Evolutionary conservation across 2,797 vertebrate genomes (phyloP).

Genomic region (Micropoecilia bifurca): DNA sequence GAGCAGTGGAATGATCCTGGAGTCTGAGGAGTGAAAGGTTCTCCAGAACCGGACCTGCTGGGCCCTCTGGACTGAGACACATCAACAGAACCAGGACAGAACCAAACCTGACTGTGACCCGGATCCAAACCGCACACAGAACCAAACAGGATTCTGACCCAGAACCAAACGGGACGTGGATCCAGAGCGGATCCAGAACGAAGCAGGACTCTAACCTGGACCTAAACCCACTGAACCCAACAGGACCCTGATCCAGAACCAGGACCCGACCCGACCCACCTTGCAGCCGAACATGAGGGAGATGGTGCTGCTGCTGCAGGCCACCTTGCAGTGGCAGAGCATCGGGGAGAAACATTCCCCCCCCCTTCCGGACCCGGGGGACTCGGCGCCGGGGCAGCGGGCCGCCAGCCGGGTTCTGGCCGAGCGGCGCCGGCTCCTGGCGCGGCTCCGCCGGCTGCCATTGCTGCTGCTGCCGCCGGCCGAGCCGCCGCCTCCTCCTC

Average conservation of each 20-base stretch:
- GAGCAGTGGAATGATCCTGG: too few species aligned
- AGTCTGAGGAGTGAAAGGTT: not conserved
- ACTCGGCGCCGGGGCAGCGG: slow-evolving; percentile 80
- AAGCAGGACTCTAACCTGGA: too few species aligned
- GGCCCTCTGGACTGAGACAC: too few species aligned
- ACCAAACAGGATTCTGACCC: too few species aligned
- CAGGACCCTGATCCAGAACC: too few species aligned
- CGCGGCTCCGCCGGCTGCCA: slow-evolving; percentile 45
- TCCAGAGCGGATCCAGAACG: too few species aligned
- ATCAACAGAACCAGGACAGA: too few species aligned
- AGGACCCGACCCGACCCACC: slow-evolving; percentile 77
- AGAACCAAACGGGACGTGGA: too few species aligned
- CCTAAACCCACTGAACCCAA: too few species aligned
- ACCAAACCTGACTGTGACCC: too few species aligned
- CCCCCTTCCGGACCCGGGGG: slow-evolving; percentile 85
- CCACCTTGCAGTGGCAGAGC: slow-evolving; percentile 91
- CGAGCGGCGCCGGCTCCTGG: slow-evolving; percentile 72
- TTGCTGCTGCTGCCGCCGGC: slow-evolving; percentile 51
- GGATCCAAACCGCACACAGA: too few species aligned
- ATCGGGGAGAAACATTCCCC: slow-evolving; percentile 89
- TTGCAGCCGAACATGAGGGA: slow-evolving; percentile 93
- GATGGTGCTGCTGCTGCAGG: slow-evolving; percentile 88
- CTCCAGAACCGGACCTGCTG: not conserved
- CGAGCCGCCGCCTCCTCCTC: slow-evolving; percentile 53
- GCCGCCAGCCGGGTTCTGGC: slow-evolving; percentile 77